phyloP scores from a whole-genome alignment of 2,888 invertebrate genomes.

The Camponotus fellah region DNA sequence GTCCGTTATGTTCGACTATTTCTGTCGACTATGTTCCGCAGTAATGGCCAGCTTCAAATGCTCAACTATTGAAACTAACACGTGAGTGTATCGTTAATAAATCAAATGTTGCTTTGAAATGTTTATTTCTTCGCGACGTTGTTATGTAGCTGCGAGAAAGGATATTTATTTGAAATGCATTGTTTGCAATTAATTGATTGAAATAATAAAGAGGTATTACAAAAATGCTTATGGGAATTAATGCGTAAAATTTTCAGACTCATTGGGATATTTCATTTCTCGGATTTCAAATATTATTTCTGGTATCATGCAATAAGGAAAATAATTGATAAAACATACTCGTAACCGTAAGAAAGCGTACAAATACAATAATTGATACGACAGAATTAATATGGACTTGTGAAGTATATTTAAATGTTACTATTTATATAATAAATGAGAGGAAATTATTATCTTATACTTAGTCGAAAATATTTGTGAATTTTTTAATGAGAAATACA shows the following conservation, averaged over 20 bases:
- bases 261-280: background rate
- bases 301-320: background rate
- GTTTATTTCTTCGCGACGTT: background rate
- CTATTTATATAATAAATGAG: background rate
- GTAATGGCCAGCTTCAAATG: background rate
- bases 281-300: background rate
- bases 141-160: background rate
- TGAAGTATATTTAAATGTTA: background rate
- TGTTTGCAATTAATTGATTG: background rate
- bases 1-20: slow-evolving; percentile 65
- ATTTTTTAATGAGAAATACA: background rate
- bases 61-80: background rate
- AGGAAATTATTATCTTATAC: background rate
- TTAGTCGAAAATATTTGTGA: background rate
- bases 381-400: background rate
- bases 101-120: background rate
- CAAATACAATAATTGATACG: background rate
- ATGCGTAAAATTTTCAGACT: background rate
- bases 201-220: background rate
- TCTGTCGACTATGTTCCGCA: slow-evolving; percentile 60
- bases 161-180: background rate
- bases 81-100: background rate
- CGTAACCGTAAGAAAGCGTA: background rate
- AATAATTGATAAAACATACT: background rate
- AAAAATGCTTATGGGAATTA: background rate